Evolutionary conservation across 2,797 vertebrate genomes (phyloP).

Genomic region (Eospalax fontanierii): DNA sequence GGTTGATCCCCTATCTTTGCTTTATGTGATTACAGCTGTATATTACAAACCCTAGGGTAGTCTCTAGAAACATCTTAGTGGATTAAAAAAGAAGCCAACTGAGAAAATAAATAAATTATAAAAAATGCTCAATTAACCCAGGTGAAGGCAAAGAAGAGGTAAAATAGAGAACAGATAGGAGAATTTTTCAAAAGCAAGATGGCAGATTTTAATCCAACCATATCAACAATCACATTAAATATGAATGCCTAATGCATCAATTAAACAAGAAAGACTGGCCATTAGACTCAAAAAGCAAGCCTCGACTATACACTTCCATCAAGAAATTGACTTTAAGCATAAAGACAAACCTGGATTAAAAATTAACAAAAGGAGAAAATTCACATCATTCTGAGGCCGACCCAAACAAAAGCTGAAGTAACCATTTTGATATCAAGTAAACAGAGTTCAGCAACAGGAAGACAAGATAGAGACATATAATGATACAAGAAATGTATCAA

Average conservation of each 20-base stretch:
- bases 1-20: not conserved
- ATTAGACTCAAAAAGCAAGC: not conserved
- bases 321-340: conserved; percentile 51
- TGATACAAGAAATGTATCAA: not conserved
- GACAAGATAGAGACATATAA: not conserved
- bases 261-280: conserved; percentile 16
- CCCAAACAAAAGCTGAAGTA: conserved; percentile 12
- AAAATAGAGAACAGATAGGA: conserved; percentile 58
- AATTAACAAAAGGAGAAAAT: conserved; percentile 40
- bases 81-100: conserved; percentile 61
- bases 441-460: not conserved
- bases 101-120: conserved; percentile 49
- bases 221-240: conserved; percentile 67
- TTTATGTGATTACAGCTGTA: conserved; percentile 31
- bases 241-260: conserved; percentile 38
- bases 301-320: not conserved
- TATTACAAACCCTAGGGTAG: conserved; percentile 50
- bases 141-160: conserved; percentile 48
- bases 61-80: conserved; percentile 42
- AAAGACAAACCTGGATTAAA: conserved; percentile 43
- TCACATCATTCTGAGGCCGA: not conserved
- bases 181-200: conserved; percentile 59
- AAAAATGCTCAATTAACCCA: conserved; percentile 56
- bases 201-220: conserved; percentile 47
- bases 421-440: conserved; percentile 18